Percentiles rank a stretch among this genome's conserved stretches.
phyloP scores from a whole-genome alignment of 2,797 vertebrate genomes.

The Oreochromis grahami region DNA sequence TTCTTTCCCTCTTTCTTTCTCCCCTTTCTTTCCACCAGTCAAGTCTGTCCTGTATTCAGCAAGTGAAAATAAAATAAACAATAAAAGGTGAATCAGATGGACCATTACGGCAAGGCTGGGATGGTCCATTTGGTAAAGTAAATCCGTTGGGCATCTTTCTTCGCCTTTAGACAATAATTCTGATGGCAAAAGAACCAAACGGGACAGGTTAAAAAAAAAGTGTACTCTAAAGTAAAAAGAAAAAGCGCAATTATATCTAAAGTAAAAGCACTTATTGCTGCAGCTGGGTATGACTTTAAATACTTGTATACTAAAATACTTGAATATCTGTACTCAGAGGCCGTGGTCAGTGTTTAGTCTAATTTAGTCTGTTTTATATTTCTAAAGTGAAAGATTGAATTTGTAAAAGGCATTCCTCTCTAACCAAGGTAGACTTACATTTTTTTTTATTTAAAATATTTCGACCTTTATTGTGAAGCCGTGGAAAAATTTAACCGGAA shows the following conservation, averaged over 20 bases:
- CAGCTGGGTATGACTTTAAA: background rate
- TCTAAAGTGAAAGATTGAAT: background rate
- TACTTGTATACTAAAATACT: background rate
- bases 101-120: too few relatives aligned
- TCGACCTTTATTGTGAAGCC: background rate
- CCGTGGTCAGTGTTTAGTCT: background rate
- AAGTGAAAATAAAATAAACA: too few relatives aligned
- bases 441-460: background rate
- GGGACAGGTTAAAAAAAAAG: too few relatives aligned
- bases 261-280: background rate
- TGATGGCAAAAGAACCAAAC: too few relatives aligned
- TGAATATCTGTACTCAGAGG: background rate
- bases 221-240: background rate
- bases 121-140: too few relatives aligned
- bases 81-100: too few relatives aligned
- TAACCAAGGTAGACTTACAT: background rate
- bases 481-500: constrained; percentile 1
- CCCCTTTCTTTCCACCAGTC: too few relatives aligned
- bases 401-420: background rate
- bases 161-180: too few relatives aligned
- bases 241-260: background rate
- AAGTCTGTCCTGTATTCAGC: too few relatives aligned
- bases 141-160: too few relatives aligned
- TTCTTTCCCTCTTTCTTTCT: too few relatives aligned
- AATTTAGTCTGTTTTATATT: background rate